phyloP scores from a whole-genome alignment of 2,888 invertebrate genomes.

The Eristalis pertinax region DNA sequence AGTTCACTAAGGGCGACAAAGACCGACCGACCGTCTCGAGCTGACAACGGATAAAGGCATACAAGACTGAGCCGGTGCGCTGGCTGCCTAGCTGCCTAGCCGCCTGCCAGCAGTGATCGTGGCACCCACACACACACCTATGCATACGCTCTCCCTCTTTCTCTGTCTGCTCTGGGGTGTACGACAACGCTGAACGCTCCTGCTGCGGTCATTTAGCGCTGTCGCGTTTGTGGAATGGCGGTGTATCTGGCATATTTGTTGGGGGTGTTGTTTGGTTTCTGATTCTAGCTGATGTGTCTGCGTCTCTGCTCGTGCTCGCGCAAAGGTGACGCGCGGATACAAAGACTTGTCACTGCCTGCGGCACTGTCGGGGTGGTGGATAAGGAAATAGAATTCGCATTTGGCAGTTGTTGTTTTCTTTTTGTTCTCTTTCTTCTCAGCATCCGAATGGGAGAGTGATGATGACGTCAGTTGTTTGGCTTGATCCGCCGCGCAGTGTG shows the following conservation, averaged over 20 bases:
- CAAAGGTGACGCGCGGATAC: background rate
- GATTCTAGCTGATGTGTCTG: background rate
- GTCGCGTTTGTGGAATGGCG: conserved; percentile 45
- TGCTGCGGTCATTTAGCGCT: conserved; percentile 29
- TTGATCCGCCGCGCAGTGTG: background rate
- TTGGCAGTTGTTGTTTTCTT: conserved; percentile 3
- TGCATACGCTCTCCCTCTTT: background rate
- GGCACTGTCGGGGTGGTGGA: conserved; percentile 3
- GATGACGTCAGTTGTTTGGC: conserved; percentile 45
- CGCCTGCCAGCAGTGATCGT: background rate
- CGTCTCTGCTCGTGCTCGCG: background rate
- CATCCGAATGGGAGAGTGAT: conserved; percentile 10
- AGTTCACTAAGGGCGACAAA: conserved; percentile 10
- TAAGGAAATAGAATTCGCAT: conserved; percentile 26
- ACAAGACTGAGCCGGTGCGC: background rate
- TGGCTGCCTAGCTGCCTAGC: background rate
- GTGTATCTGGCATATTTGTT: conserved; percentile 29
- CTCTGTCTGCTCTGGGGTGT: background rate
- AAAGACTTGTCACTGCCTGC: background rate
- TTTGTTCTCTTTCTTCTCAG: background rate
- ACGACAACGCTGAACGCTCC: background rate
- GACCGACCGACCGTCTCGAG: background rate
- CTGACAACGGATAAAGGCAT: background rate
- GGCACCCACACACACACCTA: background rate
- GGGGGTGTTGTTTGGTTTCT: background rate